Base-by-base conservation (phyloP, 2,888 invertebrate genomes). In the Portevinia maculata region DNA sequence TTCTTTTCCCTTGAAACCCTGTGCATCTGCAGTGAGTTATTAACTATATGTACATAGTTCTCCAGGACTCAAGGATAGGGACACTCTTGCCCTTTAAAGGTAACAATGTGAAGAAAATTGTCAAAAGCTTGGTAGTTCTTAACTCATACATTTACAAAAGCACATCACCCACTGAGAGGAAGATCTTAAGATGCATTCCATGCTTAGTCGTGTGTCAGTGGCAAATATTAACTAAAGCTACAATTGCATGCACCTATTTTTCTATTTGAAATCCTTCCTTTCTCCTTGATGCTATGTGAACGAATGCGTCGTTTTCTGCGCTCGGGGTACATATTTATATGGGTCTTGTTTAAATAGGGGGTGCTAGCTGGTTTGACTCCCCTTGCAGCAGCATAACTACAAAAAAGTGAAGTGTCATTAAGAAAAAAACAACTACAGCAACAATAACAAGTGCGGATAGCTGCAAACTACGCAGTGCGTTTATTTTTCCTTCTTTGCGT, bases 351-450 rank as follows among this genome's bases (percentile, higher is more conserved):
- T 64, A 74, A 37, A 57, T 48, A 64, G 11, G 79, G 62, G 28
- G 44, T 37, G 41, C 15, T 67, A 46, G 39, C 17, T n/a, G n/a
- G n/a, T n/a, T 67, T 62, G 39, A 24, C 62, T 53, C 69, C 69
- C 60, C 30, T 37, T 81, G 50, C 19, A 64, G 34, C 24, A 71
- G 48, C 52, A 65, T 65, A 75, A 53, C 71, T 70, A 65, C 75
- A 76, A 75, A 70, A 75, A 83, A 76, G 71, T 83, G 83, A 83
- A 83, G 78, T 83, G 78, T 39, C 50, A 76, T 71, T 70, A 59
- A 39, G 44, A 70, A 52, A 62, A 13, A 39, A 39, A 46, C 30
- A 65, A 52, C 44, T 59, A 44, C 53, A 73, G 11, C 67, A 55
- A 30, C 39, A 60, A 46, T 53, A 67, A 30, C 48, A 30, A 9